Evolutionary conservation across 1,140 invertebrate species (phyloP), one percentile per base, ranked within the genome.

Genomic region (Drosophila quadrilineata): DNA sequence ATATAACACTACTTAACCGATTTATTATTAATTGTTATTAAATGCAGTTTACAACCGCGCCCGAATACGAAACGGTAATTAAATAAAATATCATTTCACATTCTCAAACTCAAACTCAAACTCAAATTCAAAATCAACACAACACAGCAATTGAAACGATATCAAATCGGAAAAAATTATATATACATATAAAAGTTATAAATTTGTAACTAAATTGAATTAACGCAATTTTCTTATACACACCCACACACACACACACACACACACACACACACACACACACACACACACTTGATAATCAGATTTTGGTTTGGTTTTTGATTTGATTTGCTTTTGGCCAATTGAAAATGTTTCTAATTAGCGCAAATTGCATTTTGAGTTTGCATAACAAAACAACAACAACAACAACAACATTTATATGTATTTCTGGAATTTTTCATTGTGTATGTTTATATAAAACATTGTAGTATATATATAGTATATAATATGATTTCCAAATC

Each of bases 41-140:
- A 82, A 82, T 84, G 64, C 75, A 89, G 88, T 87, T 86, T 73
- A 87, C 87, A 71, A 86, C 69, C 63, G 85, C 88, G 60, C 88
- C 88, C 56, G 88, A 89, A 72, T 89, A 89, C 72, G 88, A 89
- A 89, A 89, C 88, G 88, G 88, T 89, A 89, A 89, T 75, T 88
- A 88, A 85, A 73, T 72, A 50, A 59, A 75, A 86, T 71, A 85
- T 68, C 35, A 67, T 50, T 53, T 36, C 40, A 54, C 16, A 43
- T 16, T 46, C 43, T 19, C 8, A 38, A 12, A 46, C 22, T 28
- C 29, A 45, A 2, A 40, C 9, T 29, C 21, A 50, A 2, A 6
- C 4, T 22, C 19, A 41, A 9, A 41, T 21, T 24, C 16, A 16
- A 4, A 29, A 63, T 40, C 22, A 52, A 38, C 36, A 49, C 56